phyloP scores from a whole-genome alignment of 2,888 invertebrate species.

The Cyrtodaria siliqua region DNA sequence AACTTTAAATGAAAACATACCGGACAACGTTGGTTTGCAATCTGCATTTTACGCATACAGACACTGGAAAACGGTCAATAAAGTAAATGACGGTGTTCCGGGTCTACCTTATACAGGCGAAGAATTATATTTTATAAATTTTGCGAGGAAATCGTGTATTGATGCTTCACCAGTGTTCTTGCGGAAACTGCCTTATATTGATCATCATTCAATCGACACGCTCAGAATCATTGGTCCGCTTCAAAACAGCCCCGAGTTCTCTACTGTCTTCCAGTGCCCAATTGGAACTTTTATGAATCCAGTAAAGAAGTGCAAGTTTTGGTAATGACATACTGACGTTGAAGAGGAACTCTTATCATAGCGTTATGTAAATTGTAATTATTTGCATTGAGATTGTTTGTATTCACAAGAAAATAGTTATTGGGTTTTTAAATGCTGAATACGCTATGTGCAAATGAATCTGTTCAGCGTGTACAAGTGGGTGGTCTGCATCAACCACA shows the following conservation, averaged over 20 bases:
- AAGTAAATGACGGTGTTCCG: neutral
- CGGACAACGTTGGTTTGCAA: constrained; percentile 21
- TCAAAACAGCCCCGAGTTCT: constrained; percentile 23
- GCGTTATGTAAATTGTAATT: no score
- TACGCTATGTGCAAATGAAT: no score
- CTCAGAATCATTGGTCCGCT: constrained; percentile 26
- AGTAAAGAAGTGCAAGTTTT: constrained; percentile 24
- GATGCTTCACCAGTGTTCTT: constrained; percentile 12
- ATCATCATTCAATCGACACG: constrained; percentile 11
- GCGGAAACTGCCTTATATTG: constrained; percentile 16
- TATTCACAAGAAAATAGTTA: no score
- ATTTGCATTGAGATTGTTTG: no score
- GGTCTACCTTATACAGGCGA: constrained; percentile 34
- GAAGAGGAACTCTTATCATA: no score
- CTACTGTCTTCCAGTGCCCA: constrained; percentile 20
- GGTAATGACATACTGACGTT: no score
- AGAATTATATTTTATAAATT: constrained; percentile 35
- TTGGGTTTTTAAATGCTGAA: no score
- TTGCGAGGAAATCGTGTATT: constrained; percentile 9
- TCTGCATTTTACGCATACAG: constrained; percentile 27
- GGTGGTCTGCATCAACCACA: no score
- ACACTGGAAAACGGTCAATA: constrained; percentile 9
- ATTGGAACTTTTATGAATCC: constrained; percentile 28
- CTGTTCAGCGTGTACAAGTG: no score
- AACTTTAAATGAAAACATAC: constrained; percentile 32